Conservation (phyloP, 2,797 vertebrate genomes). For the Gymnoscopelus braueri region DNA sequence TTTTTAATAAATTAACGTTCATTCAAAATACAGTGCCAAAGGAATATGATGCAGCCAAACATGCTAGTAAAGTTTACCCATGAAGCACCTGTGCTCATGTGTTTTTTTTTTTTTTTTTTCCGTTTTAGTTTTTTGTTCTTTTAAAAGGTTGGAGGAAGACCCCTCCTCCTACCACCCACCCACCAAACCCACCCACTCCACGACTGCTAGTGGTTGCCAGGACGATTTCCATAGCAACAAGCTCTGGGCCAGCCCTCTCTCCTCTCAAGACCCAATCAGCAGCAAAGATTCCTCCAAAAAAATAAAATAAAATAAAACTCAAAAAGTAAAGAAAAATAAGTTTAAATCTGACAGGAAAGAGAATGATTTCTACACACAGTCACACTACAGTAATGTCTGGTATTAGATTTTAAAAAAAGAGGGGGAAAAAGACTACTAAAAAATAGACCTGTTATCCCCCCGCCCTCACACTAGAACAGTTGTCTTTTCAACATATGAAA, state of each 20-base stretch:
- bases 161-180: slow-evolving; percentile 29
- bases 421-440: slow-evolving; percentile 83
- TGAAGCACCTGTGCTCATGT: slow-evolving; percentile 95
- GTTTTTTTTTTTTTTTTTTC: too few species aligned
- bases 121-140: too few species aligned
- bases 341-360: slow-evolving; percentile 67
- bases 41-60: slow-evolving; percentile 96
- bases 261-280: slow-evolving; percentile 81
- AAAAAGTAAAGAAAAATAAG: slow-evolving; percentile 13
- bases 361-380: slow-evolving; percentile 86
- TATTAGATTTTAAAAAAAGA: slow-evolving; percentile 85
- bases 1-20: slow-evolving; percentile 99
- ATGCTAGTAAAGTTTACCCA: slow-evolving; percentile 91
- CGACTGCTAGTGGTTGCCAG: slow-evolving; percentile 93
- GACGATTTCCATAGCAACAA: slow-evolving; percentile 86
- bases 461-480: slow-evolving; percentile 84
- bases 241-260: slow-evolving; percentile 80
- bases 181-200: slow-evolving; percentile 44
- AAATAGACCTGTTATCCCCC: slow-evolving; percentile 88
- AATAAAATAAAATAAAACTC: slow-evolving; percentile 66
- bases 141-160: slow-evolving; percentile 78
- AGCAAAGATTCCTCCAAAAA: slow-evolving; percentile 86
- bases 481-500: slow-evolving; percentile 87
- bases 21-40: slow-evolving; percentile 99
- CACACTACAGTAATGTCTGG: slow-evolving; percentile 97